Base-by-base conservation (phyloP, 2,888 invertebrate species). In the Odontomyia ornata region DNA sequence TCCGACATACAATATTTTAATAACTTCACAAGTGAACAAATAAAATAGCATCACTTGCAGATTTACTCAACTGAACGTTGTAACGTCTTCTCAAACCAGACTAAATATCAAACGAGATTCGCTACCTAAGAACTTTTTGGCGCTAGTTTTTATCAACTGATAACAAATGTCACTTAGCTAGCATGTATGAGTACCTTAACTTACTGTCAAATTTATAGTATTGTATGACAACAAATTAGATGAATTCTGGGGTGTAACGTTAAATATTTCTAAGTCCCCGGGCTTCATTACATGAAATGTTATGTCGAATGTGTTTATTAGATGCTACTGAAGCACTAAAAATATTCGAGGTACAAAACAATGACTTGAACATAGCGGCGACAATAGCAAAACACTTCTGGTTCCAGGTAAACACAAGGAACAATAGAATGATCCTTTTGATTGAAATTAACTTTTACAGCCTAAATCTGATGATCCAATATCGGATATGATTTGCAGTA, bases 381-480 rank as follows among this genome's bases (percentile, higher is more conserved):
- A 81, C 85, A 36, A 79, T 86, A 27, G 80, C 82, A 56, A 84
- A 86, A 79, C 83, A 86, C 78, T 86, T 86, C 81, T 86, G 86
- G 86, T 86, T 86, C 78, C 83, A 85, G 83, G 86, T 85, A 81
- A 71, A 30, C 56, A 60, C 75, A 18, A 36, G 3, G 9, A 28
- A 43, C 47, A 71, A n/a, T 28, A 1, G 28, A 36, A 18, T 25
- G 13, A 18, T 1, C 69, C 21, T 21, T 57, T 11, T 23, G 27
- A 21, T 47, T 9, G n/a, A 28, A 52, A 52, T 60, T 43, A 30
- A 47, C 43, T 2, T 7, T 73, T 73, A 11, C 30, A 86, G 86
- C 83, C 84, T 0, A 79, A 82, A 79, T 81, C 82, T 11, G 82
- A 83, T 78, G 84, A 86, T 80, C 81, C 80, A 11, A 84, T 86